Evolutionary conservation across 2,797 vertebrate species (phyloP).

Genomic region (Taeniopygia guttata): DNA sequence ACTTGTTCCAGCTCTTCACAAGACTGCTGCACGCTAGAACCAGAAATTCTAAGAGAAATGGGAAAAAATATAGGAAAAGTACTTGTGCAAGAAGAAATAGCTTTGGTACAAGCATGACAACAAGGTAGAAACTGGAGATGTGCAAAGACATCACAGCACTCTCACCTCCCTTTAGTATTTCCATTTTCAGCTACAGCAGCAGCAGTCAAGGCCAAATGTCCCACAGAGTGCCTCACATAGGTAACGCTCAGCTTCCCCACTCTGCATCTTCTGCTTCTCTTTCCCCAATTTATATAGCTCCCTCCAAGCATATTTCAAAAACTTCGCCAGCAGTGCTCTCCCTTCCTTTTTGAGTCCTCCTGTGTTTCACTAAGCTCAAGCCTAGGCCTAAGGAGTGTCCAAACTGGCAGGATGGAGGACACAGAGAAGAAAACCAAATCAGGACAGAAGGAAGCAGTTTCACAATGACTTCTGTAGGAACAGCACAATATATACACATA

Average conservation of each 20-base stretch:
- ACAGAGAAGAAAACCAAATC: not conserved
- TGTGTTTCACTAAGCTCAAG: not conserved
- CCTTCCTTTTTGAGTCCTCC: not conserved
- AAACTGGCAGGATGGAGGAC: not conserved
- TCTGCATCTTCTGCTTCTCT: not conserved
- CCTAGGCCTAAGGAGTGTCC: not conserved
- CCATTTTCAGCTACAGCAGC: not conserved
- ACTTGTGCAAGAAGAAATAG: not conserved
- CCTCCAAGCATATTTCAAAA: not conserved
- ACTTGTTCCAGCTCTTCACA: not conserved
- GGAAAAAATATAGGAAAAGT: not conserved
- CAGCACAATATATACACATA: not conserved
- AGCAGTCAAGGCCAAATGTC: too few species aligned
- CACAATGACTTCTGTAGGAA: not conserved
- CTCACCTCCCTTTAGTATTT: not conserved
- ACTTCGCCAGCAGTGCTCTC: not conserved
- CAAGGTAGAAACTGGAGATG: not conserved
- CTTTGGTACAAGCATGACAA: not conserved
- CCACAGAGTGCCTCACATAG: not conserved
- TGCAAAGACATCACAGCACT: not conserved
- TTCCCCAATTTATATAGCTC: not conserved
- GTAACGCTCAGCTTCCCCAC: not conserved
- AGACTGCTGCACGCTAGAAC: not conserved
- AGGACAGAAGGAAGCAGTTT: not conserved
- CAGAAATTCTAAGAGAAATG: not conserved